Evolutionary conservation across 2,113 vertebrate genomes (phyloP), one percentile per base, ranked within the genome.

Genomic region (Rhegmatorhina hoffmannsi): DNA sequence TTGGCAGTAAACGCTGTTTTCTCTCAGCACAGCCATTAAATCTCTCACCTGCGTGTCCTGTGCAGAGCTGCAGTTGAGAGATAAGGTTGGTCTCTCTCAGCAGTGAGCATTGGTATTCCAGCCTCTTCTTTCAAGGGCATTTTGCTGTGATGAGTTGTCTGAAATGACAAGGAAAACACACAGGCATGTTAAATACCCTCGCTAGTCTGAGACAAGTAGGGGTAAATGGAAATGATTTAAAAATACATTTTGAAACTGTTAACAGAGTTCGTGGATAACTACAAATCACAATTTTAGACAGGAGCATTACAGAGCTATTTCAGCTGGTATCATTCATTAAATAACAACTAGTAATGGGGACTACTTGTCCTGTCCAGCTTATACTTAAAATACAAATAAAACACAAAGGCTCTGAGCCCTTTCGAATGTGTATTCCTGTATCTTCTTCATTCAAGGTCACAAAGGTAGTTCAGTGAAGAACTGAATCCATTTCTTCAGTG

Each of bases 21-120:
- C 90, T 93, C 87, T 84, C 95, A 70, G 76, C 84, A 60, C 44
- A 82, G 87, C 83, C 93, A 85, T 96, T 97, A 88, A 82, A 95
- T 97, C 92, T 97, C 92, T 97, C 96, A 97, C 97, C 95, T 95
- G 92, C 13, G 11, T 87, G 86, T 97, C 94, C 95, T 93, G 75
- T 87, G 90, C 92, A 87, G 92, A 62, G 72, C 97, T 97, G 96
- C 91, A 89, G 75, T 8, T 59, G n/a, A 77, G 87, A 95, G 96
- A 97, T 97, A 97, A 97, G 95, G 84, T 55, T 92, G 92, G 64
- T 66, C 33, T 78, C 80, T 72, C 79, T 9, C 92, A 87, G 87
- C 84, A 69, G 64, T 25, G 62, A 95, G 82, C 95, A 81, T 83
- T 89, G 67, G 73, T 89, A 95, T 83, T 86, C 47, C 46, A 82